Conservation (phyloP, 1,140 invertebrate species). For the Ctenoplectra terminalis region DNA sequence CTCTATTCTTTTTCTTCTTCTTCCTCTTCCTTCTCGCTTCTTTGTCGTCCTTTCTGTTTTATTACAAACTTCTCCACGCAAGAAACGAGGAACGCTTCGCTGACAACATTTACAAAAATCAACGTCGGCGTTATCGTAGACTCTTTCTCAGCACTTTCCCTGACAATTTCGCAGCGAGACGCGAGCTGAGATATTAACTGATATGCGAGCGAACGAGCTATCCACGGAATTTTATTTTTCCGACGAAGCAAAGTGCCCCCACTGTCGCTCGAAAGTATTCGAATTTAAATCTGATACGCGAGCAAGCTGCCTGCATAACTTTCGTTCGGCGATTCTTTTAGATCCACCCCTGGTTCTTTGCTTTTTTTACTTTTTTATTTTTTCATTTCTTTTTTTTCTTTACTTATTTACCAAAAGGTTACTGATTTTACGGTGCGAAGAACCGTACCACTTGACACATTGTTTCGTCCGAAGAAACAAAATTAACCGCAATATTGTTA, state of each 20-base stretch:
- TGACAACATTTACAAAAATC: slow-evolving; percentile 34
- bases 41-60: not conserved
- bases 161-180: not conserved
- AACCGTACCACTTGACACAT: no score
- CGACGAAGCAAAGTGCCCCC: not conserved
- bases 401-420: no score
- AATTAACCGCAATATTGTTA: no score
- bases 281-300: not conserved
- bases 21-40: not conserved
- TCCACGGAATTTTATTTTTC: slow-evolving; percentile 1
- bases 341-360: no score
- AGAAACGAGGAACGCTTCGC: not conserved
- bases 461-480: no score
- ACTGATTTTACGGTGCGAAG: no score
- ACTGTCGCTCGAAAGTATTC: not conserved
- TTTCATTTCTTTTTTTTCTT: no score
- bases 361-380: no score
- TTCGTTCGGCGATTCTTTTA: not conserved
- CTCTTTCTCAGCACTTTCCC: slow-evolving; percentile 8
- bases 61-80: not conserved
- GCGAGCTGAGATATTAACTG: slow-evolving; percentile 45
- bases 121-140: slow-evolving; percentile 24
- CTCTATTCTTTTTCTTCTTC: not conserved
- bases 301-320: no score
- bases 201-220: slow-evolving; percentile 9